These are phyloP conservation scores for Melanotaenia nigrans DNA, from an alignment of 2,797 vertebrate species.

Conservation along the genomic window DNA sequence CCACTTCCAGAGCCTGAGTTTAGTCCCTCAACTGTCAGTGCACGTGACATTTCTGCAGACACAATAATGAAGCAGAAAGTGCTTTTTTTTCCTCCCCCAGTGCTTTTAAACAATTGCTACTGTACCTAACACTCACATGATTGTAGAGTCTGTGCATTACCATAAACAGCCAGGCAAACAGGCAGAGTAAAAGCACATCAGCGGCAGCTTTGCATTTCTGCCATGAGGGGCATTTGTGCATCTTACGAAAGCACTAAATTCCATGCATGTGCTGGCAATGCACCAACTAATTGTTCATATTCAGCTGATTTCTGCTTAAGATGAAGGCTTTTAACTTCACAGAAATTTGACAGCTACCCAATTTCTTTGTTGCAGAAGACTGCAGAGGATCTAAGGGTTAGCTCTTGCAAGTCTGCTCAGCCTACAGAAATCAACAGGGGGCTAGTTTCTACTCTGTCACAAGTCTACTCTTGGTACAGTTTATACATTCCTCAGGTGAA, in stretches of 20 bases:
- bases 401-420: conserved; percentile 4
- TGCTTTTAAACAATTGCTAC: conserved; percentile 56
- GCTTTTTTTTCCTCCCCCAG: conserved; percentile 31
- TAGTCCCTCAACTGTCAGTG: conserved; percentile 48
- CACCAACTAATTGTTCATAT: conserved; percentile 9
- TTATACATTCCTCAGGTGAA: conserved; percentile 13
- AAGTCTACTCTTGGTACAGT: conserved; percentile 3
- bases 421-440: neutral
- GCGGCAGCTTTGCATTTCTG: conserved; percentile 15
- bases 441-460: neutral
- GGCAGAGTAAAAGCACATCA: conserved; percentile 40
- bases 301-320: conserved; percentile 26
- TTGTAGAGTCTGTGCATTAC: conserved; percentile 38
- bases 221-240: conserved; percentile 23
- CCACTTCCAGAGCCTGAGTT: conserved; percentile 62
- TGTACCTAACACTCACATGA: conserved; percentile 36
- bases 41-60: conserved; percentile 63
- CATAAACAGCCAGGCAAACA: conserved; percentile 40
- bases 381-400: conserved; percentile 5
- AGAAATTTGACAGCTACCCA: conserved; percentile 16
- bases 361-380: conserved; percentile 25
- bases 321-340: conserved; percentile 23
- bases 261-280: conserved; percentile 6
- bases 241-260: conserved; percentile 3
- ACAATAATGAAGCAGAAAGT: conserved; percentile 58